Base-by-base conservation (phyloP, 1,140 invertebrate genomes). In the Apis cerana region DNA sequence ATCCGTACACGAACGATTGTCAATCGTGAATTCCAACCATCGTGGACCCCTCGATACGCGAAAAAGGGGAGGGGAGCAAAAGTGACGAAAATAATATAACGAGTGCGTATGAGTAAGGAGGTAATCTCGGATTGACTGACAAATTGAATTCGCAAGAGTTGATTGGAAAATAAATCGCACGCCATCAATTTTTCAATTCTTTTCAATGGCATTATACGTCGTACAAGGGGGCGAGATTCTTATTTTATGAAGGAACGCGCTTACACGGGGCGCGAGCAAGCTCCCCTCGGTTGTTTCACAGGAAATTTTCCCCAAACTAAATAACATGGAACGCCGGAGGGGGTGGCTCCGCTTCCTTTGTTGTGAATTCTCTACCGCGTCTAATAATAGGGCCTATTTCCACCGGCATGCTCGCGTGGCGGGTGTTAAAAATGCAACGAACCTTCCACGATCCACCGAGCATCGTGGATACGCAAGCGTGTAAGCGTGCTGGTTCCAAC, bases 301-400 rank as follows among this genome's bases (percentile, higher is more conserved):
- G 75, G 59, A 77, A 77, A 78, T 64, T 71, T 71, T 58, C 27
- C 33, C 67, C 15, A 33, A 64, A 70, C 50, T 50, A 64, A 70
- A 64, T 52, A 76, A 64, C 75, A 54, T 54, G 12, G 43, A 43
- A 15, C 21, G 48, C 21, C 43, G 12, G 27, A 58, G 77, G 72
- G 85, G 81, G 77, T 70, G 72, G 52, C 80, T 83, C 81, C 68
- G 52, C 80, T 83, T 84, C 68, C 82, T 87, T 87, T 87, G 86
- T 87, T 86, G 77, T 76, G 75, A 87, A 83, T 89, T 89, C 85
- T 83, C 87, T 78, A 75, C 79, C 79, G 87, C 75, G 75, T 82
- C 85, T 89, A 89, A 89, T 89, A 89, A 89, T 89, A 89, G 88
- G 70, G 68, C 54, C 70, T 69, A 81, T 84, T 89, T 79, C 69